phyloP scores from a whole-genome alignment of 2,797 vertebrate genomes.

The Rousettus madagascariensis region DNA sequence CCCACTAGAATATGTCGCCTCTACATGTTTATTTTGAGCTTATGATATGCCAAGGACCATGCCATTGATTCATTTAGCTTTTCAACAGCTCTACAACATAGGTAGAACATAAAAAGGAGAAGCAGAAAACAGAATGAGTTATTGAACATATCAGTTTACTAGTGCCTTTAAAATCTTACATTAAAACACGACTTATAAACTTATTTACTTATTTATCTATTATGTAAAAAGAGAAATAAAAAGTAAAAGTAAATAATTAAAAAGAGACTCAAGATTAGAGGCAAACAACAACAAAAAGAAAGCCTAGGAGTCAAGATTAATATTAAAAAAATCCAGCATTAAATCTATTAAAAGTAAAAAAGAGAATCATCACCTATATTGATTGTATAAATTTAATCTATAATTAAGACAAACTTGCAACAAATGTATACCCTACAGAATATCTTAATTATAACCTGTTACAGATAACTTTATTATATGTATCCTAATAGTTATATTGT shows the following conservation, averaged over 20 bases:
- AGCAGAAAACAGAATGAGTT: not conserved
- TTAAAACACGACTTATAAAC: not conserved
- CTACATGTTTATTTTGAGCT: not conserved
- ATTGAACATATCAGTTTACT: not conserved
- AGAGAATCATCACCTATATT: not conserved
- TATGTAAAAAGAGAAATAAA: not conserved
- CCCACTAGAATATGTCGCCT: rapidly evolving
- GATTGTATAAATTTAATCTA: not conserved
- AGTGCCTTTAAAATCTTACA: not conserved
- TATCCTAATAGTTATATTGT: not conserved
- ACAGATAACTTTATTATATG: not conserved
- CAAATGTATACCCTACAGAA: not conserved
- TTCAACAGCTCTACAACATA: not conserved
- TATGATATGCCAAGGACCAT: not conserved
- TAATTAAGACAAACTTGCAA: not conserved
- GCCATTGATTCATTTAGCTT: not conserved
- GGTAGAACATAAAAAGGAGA: not conserved
- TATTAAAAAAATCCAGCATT: not conserved
- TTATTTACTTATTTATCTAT: not conserved
- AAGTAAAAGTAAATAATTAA: not conserved
- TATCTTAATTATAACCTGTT: not conserved
- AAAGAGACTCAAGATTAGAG: not conserved
- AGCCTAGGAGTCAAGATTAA: not conserved
- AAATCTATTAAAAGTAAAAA: not conserved
- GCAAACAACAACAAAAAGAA: not conserved